Evolutionary conservation across 1,140 invertebrate genomes (phyloP), one percentile per base, ranked within the genome.

Genomic region (Rhyzopertha dominica): DNA sequence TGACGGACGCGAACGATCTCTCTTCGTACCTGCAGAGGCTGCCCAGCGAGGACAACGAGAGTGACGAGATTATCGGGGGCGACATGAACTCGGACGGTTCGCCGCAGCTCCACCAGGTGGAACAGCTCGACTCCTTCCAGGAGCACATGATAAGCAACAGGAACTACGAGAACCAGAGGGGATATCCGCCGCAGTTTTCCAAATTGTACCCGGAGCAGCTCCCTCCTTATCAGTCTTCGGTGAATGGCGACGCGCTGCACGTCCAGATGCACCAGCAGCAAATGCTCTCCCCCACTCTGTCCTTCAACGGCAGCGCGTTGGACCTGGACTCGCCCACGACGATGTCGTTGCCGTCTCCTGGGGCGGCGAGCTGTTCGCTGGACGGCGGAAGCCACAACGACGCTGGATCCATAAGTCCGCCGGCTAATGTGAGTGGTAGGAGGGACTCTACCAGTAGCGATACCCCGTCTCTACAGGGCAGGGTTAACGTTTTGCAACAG

Each of bases 401-500:
- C 64, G 62, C 72, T 62, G 54, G 76, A 56, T 36, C 72, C 54
- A 59, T 81, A 53, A 74, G 77, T 56, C 70, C 73, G 55, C 81
- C 82, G 35, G 75, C 78, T 46, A 80, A 77, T 47, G 79, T 81
- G 54, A 77, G 77, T 75, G 65, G 74, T 68, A 44, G 72, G 57
- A 67, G 73, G 28, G 56, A 59, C 20, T 65, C 66, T 39, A 76
- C 51, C 34, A 49, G 58, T 36, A 57, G 51, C 42, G 58, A 58
- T 23, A 37, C 56, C 22, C 62, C 63, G 30, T 55, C 55, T 43
- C 49, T 64, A 36, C 59, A 84, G 71, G 77, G 79, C 73, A 83
- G 86, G 72, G 79, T 87, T 63, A 79, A 82, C 74, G 79, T 84
- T 67, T 78, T 90, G 60, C 85, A 88, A 69, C 83, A 86, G 73